Evolutionary conservation across 2,797 vertebrate genomes (phyloP).

Genomic region (Poeciliopsis gracilis): DNA sequence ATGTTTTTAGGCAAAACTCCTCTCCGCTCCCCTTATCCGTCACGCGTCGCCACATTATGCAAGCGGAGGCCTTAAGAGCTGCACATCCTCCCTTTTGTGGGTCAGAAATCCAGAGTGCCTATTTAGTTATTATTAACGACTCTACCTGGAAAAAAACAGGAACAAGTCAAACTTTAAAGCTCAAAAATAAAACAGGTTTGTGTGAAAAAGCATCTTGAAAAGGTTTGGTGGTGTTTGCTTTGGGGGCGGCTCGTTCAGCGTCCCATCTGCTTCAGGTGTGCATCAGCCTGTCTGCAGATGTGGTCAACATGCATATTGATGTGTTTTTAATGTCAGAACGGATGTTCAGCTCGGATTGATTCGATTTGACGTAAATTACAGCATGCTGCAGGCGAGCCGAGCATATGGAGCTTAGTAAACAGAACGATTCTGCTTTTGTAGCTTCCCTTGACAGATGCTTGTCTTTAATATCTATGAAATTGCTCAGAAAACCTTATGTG

Average conservation of each 20-base stretch:
- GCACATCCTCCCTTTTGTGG: constrained; percentile 51
- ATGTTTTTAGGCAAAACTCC: constrained; percentile 47
- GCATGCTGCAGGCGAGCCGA: neutral
- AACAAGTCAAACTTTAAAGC: constrained; percentile 8
- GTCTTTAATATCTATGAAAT: constrained; percentile 7
- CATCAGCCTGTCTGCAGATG: constrained; percentile 11
- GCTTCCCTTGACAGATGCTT: neutral
- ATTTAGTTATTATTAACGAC: constrained; percentile 76
- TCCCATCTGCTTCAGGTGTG: constrained; percentile 10
- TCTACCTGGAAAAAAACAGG: constrained; percentile 23
- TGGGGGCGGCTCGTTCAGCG: constrained; percentile 10
- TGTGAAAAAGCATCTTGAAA: neutral
- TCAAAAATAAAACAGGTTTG: constrained; percentile 13
- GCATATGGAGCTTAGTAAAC: constrained; percentile 8
- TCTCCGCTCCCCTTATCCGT: constrained; percentile 29
- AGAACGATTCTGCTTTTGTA: neutral
- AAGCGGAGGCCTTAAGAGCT: constrained; percentile 40
- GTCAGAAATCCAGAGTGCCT: constrained; percentile 60
- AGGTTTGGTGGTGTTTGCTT: neutral
- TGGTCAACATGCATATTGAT: constrained; percentile 3
- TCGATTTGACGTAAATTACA: neutral
- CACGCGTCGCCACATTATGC: constrained; percentile 28
- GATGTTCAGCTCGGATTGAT: constrained; percentile 2
- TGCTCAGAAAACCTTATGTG: neutral
- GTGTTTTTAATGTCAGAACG: neutral